Evolutionary conservation across 2,113 vertebrate species (phyloP), one percentile per base, ranked within the genome.

Genomic region (Alouatta palliata): DNA sequence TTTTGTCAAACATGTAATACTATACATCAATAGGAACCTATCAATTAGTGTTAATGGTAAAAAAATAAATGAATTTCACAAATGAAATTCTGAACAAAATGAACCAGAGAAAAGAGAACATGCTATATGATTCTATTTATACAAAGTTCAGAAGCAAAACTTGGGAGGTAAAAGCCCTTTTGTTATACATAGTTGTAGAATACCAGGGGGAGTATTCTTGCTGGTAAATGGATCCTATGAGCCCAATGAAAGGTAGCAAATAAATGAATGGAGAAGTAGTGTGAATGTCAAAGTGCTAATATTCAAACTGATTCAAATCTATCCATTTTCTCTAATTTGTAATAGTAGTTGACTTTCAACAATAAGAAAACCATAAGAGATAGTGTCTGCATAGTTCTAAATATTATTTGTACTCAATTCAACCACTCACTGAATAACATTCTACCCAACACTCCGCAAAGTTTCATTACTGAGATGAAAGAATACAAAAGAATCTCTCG

Each of bases 401-500:
- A 23, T 81, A 54, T 70, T 61, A 88, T 40, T 66, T 87, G 21
- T 8, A 49, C 16, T 80, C 47, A 58, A 0, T 66, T 54, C 32
- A 82, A 66, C n/a, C 37, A 27, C 30, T 90, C 32, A 84, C n/a
- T 80, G 12, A 35, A 47, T 91, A 66, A 56, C 12, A 52, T 93
- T 68, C 68, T 68, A 47, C 32, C 19, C 45, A 96, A 89, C 16
- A 71, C 90, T 93, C 87, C 87, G 40, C 84, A 68, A 97, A 49
- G 6, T 84, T 95, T 97, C 94, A 95, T n/a, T 68, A 82, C 19
- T 83, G 56, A 97, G 8, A 9, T 87, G 47, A 98, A 95, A 56
- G 83, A 96, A 97, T 58, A 90, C 92, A 96, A 95, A 83, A 7
- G 85, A 37, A 61, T 87, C 37, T 88, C 91, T 92, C 75, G 56